phyloP scores from a whole-genome alignment of 2,113 vertebrate species.

The Alethe castanea region DNA sequence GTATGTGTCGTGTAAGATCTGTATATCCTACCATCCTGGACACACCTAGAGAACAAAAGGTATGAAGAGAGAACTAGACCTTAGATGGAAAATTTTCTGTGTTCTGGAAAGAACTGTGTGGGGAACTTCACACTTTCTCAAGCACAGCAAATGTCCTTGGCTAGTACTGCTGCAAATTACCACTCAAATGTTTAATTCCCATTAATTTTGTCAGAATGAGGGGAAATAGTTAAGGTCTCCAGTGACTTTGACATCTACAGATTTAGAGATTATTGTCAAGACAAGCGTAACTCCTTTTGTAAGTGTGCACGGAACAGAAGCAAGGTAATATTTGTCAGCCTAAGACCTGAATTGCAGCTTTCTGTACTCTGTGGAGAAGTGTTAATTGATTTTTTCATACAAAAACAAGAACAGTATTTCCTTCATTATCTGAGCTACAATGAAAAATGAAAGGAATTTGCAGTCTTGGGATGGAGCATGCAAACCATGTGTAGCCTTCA shows the following conservation, averaged over 20 bases:
- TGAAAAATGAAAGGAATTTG: not conserved
- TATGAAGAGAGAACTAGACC: not conserved
- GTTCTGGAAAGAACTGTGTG: not conserved
- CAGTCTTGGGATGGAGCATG: not conserved
- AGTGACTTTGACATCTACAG: not conserved
- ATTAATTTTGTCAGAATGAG: not conserved
- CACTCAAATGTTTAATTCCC: not conserved
- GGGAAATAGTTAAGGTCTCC: not conserved
- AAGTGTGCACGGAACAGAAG: not conserved
- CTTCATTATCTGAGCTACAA: not conserved
- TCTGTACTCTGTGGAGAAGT: not conserved
- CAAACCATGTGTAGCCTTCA: not conserved
- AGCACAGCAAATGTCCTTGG: not conserved
- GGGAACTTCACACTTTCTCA: not conserved
- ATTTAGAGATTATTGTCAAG: not conserved
- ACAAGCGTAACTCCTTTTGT: not conserved
- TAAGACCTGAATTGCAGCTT: not conserved
- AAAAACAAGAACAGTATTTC: not conserved
- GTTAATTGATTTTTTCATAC: not conserved
- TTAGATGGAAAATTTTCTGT: not conserved
- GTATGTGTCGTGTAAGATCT: fast-evolving
- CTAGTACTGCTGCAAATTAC: not conserved
- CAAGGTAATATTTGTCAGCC: not conserved
- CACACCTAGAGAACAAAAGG: not conserved
- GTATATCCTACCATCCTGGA: not conserved